These are phyloP conservation scores for Pholis gunnellus DNA, from an alignment of 2,113 vertebrate species.

Conservation along the genomic window DNA sequence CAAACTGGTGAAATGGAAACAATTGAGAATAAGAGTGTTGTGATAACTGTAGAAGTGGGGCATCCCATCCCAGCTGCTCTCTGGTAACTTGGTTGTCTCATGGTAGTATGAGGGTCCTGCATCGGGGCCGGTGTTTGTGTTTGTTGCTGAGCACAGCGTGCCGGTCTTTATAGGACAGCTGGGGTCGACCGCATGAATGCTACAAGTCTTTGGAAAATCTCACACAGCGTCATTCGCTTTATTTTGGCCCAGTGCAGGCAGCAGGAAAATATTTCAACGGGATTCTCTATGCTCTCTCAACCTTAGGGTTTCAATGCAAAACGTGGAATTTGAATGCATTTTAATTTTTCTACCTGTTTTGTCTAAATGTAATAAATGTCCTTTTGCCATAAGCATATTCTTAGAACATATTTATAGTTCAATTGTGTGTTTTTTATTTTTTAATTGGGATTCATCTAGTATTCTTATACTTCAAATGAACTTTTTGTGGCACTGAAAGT, in stretches of 20 bases:
- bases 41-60: too few relatives aligned
- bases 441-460: background rate
- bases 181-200: background rate
- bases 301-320: background rate
- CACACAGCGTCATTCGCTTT: background rate
- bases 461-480: background rate
- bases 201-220: background rate
- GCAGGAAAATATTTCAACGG: background rate
- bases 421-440: too few relatives aligned
- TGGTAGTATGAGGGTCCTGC: background rate
- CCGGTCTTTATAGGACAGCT: background rate
- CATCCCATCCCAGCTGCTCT: background rate
- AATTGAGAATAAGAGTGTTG: too few relatives aligned
- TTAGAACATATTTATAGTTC: background rate
- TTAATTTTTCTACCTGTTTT: background rate
- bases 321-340: background rate
- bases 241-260: background rate
- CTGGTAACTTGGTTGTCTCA: background rate
- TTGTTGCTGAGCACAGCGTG: background rate
- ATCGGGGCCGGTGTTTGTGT: conserved; percentile 18
- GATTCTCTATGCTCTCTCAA: background rate
- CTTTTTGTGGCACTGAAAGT: background rate
- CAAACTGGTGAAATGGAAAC: too few relatives aligned
- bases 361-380: background rate
- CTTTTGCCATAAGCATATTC: background rate